Base-by-base conservation (phyloP, 2,113 vertebrate genomes). In the Oreochromis tanganicae region DNA sequence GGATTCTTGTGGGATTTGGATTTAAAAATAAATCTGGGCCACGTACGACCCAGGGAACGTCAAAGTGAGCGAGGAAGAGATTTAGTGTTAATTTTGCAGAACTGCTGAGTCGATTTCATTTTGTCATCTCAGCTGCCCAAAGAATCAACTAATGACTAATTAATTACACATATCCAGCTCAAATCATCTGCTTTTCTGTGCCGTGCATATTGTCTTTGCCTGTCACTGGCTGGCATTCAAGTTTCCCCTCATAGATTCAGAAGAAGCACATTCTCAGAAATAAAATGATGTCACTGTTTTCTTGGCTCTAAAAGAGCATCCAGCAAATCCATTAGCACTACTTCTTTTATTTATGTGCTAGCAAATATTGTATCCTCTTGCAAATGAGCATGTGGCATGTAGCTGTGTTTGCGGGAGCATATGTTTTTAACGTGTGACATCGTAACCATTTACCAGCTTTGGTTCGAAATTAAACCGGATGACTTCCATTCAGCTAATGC, bases 401-500 rank as follows among this genome's bases (percentile, higher is more conserved):
- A 93, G 92, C 92, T 87, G 91, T 93, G 89, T 38, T 81, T 52
- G 68, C 61, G 52, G 3, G 8, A 82, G 34, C 24, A 24, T 38
- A 61, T 89, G 88, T 48, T 93, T 85, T 90, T 83, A 89, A 92
- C 57, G 82, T 93, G 59, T 95, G 95, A 96, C 94, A 94, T 94
- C 75, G 34, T 66, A 95, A 90, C 94, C 92, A 94, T 96, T 96
- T 97, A 96, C 96, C 96, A 95, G 95, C 84, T 90, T 91, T 90
- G 38, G 86, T 83, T 89, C 89, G 50, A 92, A 90, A 89, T 94
- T 93, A 92, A 95, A 94, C 95, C 95, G 92, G 96, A 96, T 97
- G 94, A 95, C 95, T 96, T 97, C 96, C 97, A 96, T 97, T 96
- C 94, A 96, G 91, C 84, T 92, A 94, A 97, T 97, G 97, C 95